Base-by-base conservation (phyloP, 2,888 invertebrate genomes). In the Apamea crenata region DNA sequence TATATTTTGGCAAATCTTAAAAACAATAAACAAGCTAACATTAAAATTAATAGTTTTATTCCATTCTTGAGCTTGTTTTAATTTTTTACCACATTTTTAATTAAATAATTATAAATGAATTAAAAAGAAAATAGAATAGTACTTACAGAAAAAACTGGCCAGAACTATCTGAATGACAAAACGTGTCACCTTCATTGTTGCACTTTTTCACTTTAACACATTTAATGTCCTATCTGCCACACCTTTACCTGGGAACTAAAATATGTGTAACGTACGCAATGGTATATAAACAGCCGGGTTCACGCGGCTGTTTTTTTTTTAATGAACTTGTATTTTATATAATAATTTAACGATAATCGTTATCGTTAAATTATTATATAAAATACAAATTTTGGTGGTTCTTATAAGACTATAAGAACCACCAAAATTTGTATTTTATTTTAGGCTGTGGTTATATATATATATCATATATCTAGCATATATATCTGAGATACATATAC, bases 71-170 rank as follows among this genome's bases (percentile, higher is more conserved):
- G 10, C 12, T 44, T 44, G 40, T 10, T 68, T 29, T 12, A 21
- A 44, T 29, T 69, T 47, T 29, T 4, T 1, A 25, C 1, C 21
- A 1, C 4, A 47, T 47, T 29, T 40, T 16, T 8, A 21, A 2
- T 18, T 18, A 18, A 4, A 29, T 14, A 12, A 29, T 21, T 12
- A 29, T 16, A 8, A 18, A 36, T 36, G 16, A 14, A 16, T 1
- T 10, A 36, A n/a, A 14, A 74, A 8, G 18, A 16, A 25, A 21
- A 72, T 1, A 61, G 0, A 21, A 14, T 12, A 16, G 29, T 65
- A 81, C 82, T 80, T 25, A 82, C 82, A 69, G 3, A 72, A 59
- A 50, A 65, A 40, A 81, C 63, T 50, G n/a, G 53, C 29, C 16
- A 82, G 47, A n/a, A 80, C 2, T 36, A 82, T 69, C 5, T 10